Evolutionary conservation across 2,888 invertebrate species (phyloP).

Genomic region (Scotopteryx bipunctaria): DNA sequence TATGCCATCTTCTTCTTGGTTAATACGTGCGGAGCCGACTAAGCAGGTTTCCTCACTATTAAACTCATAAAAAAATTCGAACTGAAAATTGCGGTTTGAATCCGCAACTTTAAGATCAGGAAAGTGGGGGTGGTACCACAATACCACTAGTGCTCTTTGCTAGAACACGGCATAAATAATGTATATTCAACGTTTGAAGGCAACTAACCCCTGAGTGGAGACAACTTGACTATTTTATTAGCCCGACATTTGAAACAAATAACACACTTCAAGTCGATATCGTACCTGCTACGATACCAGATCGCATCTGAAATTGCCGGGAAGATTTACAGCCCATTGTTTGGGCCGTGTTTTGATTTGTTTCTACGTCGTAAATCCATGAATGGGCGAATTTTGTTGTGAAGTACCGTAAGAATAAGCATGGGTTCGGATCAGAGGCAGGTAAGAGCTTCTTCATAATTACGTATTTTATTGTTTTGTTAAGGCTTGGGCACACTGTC

Average conservation of each 20-base stretch:
- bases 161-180: neutral
- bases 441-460: too few relatives aligned
- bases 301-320: slow-evolving; percentile 72
- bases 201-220: neutral
- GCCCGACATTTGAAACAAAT: slow-evolving; percentile 30
- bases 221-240: slow-evolving; percentile 37
- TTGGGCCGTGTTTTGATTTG: slow-evolving; percentile 68
- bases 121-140: too few relatives aligned
- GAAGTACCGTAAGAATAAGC: slow-evolving; percentile 44
- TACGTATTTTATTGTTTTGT: too few relatives aligned
- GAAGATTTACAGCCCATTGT: slow-evolving; percentile 70
- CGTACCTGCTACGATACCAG: slow-evolving; percentile 62
- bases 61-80: too few relatives aligned
- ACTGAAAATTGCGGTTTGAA: too few relatives aligned
- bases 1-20: too few relatives aligned
- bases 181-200: neutral
- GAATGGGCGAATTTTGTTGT: slow-evolving; percentile 57
- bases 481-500: too few relatives aligned
- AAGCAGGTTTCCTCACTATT: too few relatives aligned
- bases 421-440: slow-evolving; percentile 17
- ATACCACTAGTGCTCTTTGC: too few relatives aligned
- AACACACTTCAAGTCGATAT: slow-evolving; percentile 32
- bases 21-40: too few relatives aligned
- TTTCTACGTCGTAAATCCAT: slow-evolving; percentile 64
- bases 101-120: too few relatives aligned